These are phyloP conservation scores for rat (Rattus norvegicus) DNA, from an alignment of 2,113 vertebrate genomes.

Conservation along the genomic window DNA sequence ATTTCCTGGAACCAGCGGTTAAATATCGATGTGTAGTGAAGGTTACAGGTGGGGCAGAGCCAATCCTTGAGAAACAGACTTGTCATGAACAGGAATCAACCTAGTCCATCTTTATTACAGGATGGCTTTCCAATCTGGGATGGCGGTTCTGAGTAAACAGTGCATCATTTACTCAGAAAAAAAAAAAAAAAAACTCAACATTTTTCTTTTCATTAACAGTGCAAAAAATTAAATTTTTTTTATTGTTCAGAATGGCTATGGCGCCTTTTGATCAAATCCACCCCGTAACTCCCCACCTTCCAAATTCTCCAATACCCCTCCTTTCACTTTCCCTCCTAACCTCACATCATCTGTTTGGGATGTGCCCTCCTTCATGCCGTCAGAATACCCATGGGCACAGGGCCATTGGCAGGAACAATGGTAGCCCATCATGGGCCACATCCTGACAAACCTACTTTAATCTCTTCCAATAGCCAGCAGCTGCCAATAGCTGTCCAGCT, in stretches of 20 bases:
- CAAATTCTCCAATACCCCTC: background rate
- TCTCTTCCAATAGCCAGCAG: background rate
- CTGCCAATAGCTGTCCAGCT: background rate
- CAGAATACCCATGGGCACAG: too few species aligned
- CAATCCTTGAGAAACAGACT: background rate
- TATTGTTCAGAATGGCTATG: background rate
- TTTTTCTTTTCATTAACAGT: background rate
- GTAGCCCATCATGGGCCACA: background rate
- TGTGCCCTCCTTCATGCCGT: background rate
- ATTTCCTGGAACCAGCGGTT: background rate
- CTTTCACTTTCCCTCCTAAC: background rate
- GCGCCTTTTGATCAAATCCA: background rate
- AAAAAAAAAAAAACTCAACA: background rate
- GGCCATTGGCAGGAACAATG: background rate
- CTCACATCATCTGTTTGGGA: background rate
- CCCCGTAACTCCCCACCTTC: background rate
- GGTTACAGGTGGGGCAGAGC: background rate
- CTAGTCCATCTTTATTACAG: background rate
- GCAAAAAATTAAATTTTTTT: background rate
- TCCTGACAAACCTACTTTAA: background rate
- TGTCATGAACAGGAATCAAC: background rate
- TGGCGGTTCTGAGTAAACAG: background rate
- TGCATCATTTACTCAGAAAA: background rate
- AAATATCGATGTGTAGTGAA: background rate
- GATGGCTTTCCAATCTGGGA: background rate